Percentiles rank a stretch among this genome's conserved stretches.
Evolutionary conservation across 1,140 invertebrate species (phyloP).

Genomic region (Tetramorium alpestre): DNA sequence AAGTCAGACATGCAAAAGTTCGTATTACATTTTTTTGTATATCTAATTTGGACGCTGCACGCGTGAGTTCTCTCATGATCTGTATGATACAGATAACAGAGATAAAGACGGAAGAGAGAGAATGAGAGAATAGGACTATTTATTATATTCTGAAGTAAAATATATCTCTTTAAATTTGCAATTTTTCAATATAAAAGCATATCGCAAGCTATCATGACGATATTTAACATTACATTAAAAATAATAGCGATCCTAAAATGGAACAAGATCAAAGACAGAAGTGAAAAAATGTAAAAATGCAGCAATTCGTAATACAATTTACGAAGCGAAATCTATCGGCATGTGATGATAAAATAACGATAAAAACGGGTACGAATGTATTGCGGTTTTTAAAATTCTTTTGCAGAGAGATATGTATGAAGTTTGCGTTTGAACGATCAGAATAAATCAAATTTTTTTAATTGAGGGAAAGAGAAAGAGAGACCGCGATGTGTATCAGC

Average conservation of each 20-base stretch:
- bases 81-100: neutral
- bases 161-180: neutral
- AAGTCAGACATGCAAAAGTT: conserved; percentile 5
- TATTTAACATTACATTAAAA: neutral
- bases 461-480: neutral
- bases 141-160: neutral
- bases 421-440: neutral
- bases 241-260: neutral
- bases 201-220: neutral
- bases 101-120: neutral
- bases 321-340: neutral
- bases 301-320: conserved; percentile 15
- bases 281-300: neutral
- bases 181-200: neutral
- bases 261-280: neutral
- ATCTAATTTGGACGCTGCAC: too few relatives aligned
- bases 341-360: neutral
- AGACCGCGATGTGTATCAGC: neutral
- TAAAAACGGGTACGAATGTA: neutral
- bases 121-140: neutral
- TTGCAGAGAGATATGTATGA: conserved; percentile 3
- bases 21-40: neutral
- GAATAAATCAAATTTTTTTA: conserved; percentile 18
- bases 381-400: conserved; percentile 15
- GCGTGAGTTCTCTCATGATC: neutral